phyloP scores from a whole-genome alignment of 2,113 vertebrate genomes.

The Brienomyrus longianalis region DNA sequence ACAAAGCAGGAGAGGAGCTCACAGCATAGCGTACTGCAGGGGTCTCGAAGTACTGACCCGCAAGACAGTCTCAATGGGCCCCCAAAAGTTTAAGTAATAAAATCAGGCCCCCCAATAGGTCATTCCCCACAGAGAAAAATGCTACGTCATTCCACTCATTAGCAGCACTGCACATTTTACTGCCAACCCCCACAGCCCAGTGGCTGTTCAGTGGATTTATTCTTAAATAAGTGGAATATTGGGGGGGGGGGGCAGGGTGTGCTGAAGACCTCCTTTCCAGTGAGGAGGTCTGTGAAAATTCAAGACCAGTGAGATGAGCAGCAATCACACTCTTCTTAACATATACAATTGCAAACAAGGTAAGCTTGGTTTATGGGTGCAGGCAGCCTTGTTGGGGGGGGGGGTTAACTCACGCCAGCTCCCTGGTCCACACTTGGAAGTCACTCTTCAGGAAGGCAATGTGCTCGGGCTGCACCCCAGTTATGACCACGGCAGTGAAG shows the following conservation, averaged over 20 bases:
- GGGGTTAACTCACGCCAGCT: conserved; percentile 74
- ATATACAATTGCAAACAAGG: no score
- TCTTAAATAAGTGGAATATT: no score
- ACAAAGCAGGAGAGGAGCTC: not conserved
- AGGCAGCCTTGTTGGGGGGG: not conserved
- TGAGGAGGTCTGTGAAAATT: not conserved
- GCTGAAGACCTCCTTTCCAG: not conserved
- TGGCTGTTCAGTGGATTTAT: not conserved
- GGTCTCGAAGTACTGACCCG: not conserved
- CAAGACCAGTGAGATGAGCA: no score
- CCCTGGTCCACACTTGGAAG: conserved; percentile 70
- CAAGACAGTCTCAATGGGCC: not conserved
- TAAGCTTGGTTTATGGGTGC: no score
- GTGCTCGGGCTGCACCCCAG: conserved; percentile 67
- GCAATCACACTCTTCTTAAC: no score
- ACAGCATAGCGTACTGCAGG: rapidly evolving
- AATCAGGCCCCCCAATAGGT: not conserved
- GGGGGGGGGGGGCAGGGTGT: no score
- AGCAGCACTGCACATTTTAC: no score
- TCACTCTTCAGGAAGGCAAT: conserved; percentile 70
- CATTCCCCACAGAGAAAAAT: not conserved
- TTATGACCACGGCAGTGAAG: conserved; percentile 86
- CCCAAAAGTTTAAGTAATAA: not conserved
- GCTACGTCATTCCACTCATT: not conserved
- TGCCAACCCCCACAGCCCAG: no score